These are phyloP conservation scores for Heterotis niloticus DNA, from an alignment of 2,113 vertebrate species.

Conservation along the genomic window DNA sequence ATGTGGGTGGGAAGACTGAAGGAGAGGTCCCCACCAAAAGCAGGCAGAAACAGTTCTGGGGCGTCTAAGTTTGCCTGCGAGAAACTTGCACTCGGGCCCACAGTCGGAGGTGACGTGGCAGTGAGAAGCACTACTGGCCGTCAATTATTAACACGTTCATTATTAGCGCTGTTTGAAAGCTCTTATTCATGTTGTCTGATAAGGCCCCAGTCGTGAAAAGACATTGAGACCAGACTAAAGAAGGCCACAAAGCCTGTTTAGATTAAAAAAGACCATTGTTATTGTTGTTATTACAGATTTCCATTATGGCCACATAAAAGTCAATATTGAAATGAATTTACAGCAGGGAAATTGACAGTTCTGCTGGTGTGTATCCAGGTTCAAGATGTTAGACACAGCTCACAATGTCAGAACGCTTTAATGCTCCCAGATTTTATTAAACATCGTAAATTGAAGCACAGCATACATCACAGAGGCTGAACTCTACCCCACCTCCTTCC, in stretches of 20 bases:
- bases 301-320: neutral
- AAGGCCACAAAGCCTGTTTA: neutral
- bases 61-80: neutral
- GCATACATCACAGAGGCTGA: neutral
- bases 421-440: neutral
- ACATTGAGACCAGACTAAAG: neutral
- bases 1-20: neutral
- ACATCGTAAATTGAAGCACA: neutral
- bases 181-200: constrained; percentile 34
- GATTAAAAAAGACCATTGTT: too few relatives aligned
- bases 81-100: neutral
- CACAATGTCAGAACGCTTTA: too few relatives aligned
- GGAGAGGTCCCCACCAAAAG: too few relatives aligned
- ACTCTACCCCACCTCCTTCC: neutral
- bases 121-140: neutral
- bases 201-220: constrained; percentile 8
- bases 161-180: neutral
- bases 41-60: too few relatives aligned
- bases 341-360: too few relatives aligned
- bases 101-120: too few relatives aligned
- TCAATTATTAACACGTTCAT: constrained; percentile 15
- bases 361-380: too few relatives aligned
- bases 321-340: neutral
- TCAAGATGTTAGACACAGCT: too few relatives aligned
- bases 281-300: neutral